Conservation (phyloP, 1,140 invertebrate species). For the Lamellibrachia luymesi region DNA sequence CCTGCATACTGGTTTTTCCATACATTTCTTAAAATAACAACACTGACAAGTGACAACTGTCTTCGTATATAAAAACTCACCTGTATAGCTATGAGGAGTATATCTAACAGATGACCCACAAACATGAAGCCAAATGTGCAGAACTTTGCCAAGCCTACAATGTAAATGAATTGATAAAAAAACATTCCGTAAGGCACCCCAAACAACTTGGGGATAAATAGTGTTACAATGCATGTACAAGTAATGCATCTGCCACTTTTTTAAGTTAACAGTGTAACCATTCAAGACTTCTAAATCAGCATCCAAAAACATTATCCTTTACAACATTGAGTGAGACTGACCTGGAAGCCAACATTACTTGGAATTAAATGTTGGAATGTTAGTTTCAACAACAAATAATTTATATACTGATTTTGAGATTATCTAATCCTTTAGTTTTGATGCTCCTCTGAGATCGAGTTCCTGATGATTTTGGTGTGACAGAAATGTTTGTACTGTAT, state of each 20-base stretch:
- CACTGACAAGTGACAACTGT: neutral
- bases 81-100: conserved; percentile 91
- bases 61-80: conserved; percentile 34
- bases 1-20: no score
- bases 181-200: neutral
- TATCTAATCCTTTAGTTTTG: neutral
- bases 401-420: neutral
- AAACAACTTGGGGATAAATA: neutral
- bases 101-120: conserved; percentile 88
- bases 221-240: neutral
- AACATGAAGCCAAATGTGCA: conserved; percentile 96
- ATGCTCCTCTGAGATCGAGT: neutral
- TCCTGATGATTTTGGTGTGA: conserved; percentile 11
- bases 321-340: neutral
- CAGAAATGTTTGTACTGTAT: neutral
- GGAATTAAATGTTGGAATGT: neutral
- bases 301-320: neutral
- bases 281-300: neutral
- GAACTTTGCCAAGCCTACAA: conserved; percentile 81
- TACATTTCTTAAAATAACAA: no score
- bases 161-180: conserved; percentile 7
- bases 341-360: neutral
- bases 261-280: neutral
- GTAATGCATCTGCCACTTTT: neutral
- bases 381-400: neutral